Evolutionary conservation across 2,797 vertebrate genomes (phyloP), one percentile per base, ranked within the genome.

Genomic region (Cichlasoma orientale): DNA sequence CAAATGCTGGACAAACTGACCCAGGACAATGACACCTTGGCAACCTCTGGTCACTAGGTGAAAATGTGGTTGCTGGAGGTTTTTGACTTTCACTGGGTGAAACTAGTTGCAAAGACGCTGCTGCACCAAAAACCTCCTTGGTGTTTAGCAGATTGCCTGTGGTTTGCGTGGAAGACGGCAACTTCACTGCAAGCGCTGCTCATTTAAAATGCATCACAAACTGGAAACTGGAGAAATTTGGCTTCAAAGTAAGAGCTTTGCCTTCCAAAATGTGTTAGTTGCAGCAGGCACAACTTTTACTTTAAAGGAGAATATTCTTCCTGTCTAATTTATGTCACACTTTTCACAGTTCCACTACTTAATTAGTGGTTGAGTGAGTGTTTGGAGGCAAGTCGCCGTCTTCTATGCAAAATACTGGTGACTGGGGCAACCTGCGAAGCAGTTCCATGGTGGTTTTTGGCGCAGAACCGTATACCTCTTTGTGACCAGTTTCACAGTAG

Each of bases 251-350:
- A 14, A 16, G 5, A 47, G 44, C 4, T 44, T 44, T 44, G 13
- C 41, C 41, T 44, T 14, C 12, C 11, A 10, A 44, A 44, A 44
- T 14, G 41, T 44, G 41, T 44, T 14, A 14, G 4, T 44, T 14
- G 13, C 41, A 44, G 41, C 4, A 44, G 44, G 13, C 41, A 47
- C 21, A 44, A 44, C 14, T 16, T 25, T 41, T 0, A 18, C 41
- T 63, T 11, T 25, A 13, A 63, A 61, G 21, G 0, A 13, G 16
- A 36, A 25, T 10, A 3, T 38, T 11, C 13, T 41, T 21, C 59
- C 0, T 41, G 41, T 63, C 21, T 31, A 9, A n/a, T 63, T 25
- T 1, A 4, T 38, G 36, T 41, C 3, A 0, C 16, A 63, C 36
- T 25, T 41, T 25, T 38, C 13, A 61, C 36, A 16, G 36, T 61